Evolutionary conservation across 1,140 invertebrate genomes (phyloP), one percentile per base, ranked within the genome.

Genomic region (Asobara japonica): DNA sequence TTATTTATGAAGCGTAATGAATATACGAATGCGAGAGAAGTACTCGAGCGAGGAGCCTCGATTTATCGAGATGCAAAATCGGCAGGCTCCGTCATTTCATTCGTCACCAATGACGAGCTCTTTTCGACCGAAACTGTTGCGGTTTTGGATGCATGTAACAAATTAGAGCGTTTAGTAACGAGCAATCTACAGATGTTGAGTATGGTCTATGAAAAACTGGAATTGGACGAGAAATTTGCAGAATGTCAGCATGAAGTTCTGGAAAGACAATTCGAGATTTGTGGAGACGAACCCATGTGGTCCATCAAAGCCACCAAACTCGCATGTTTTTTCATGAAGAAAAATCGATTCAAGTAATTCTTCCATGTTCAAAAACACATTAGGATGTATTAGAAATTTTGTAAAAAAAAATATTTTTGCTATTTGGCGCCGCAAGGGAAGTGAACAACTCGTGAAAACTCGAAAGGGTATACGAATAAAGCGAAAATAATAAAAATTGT

Each of bases 241-340:
- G 77, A 87, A 27, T 93, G 90, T 79, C 91, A 91, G 78, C 90
- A 92, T 69, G 83, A 87, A 62, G 91, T 91, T 36, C 79, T 93
- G 25, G 84, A 89, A 65, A 81, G 91, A 61, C 91, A 93, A 72
- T 78, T 92, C 25, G 89, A 90, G 74, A 88, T 87, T 80, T 84
- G 86, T 69, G 86, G 89, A 68, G 91, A 89, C 76, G 89, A 91
- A 61, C 87, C 91, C 65, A 90, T 91, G 48, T 93, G 92, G 92
- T 87, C 89, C 3, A 72, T 91, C 36, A 90, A 91, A 78, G 87
- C 89, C 64, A 90, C 91, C 0, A 90, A 89, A 3, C 83, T 93
- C 0, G 91, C 91, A 7, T 90, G 91, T 75, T 89, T 88, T 71
- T 89, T 89, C 60, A 70, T 79, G 5, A 73, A 81, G n/a, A 82